Evolutionary conservation across 1,140 invertebrate genomes (phyloP).

Genomic region (Achatina immaculata): DNA sequence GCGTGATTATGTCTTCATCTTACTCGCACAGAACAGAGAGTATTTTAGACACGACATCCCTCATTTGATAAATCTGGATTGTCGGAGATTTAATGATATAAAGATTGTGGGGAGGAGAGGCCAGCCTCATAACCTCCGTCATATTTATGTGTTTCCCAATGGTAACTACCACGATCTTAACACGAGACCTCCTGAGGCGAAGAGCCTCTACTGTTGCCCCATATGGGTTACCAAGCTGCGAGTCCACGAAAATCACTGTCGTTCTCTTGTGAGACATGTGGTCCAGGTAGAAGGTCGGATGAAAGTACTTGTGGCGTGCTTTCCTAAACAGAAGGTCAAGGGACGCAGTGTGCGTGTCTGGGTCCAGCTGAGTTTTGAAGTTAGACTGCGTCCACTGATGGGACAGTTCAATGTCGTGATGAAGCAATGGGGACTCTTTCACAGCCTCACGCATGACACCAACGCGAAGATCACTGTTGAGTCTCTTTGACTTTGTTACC

Average conservation of each 20-base stretch:
- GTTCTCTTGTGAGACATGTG: background rate
- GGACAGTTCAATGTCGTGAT: constrained; percentile 21
- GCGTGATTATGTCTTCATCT: no score
- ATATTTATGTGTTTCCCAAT: background rate
- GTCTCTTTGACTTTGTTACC: background rate
- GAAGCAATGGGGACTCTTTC: background rate
- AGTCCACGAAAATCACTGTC: constrained; percentile 10
- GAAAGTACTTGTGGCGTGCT: background rate
- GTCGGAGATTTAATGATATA: background rate
- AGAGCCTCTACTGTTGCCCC: background rate
- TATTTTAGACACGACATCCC: no score
- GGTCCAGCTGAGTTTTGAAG: background rate
- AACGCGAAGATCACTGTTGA: background rate
- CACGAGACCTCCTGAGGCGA: background rate
- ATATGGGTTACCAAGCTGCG: background rate
- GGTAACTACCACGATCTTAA: background rate
- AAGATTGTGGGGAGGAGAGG: background rate
- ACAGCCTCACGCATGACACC: constrained; percentile 6
- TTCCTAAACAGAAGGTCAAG: background rate
- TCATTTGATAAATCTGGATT: background rate
- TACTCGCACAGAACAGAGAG: no score
- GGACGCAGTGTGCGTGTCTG: background rate
- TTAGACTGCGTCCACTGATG: background rate
- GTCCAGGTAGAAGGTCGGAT: background rate
- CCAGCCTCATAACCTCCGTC: background rate